These are phyloP conservation scores for Podarcis raffonei DNA, from an alignment of 2,113 vertebrate genomes.

Conservation along the genomic window DNA sequence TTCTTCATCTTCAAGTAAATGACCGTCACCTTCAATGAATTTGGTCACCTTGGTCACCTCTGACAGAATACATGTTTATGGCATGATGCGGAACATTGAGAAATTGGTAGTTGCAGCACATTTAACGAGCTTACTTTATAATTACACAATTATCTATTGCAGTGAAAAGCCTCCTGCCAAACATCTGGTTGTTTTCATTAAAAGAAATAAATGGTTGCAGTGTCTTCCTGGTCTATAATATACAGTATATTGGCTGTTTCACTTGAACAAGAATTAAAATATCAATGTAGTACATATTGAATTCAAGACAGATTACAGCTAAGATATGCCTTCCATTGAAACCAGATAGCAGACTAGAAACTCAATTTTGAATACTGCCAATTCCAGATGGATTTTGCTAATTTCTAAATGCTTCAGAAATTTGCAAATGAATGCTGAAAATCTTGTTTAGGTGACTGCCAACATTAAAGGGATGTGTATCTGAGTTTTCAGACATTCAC, in stretches of 20 bases:
- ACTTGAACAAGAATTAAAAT: neutral
- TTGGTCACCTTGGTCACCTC: conserved; percentile 87
- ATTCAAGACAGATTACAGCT: neutral
- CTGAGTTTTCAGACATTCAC: neutral
- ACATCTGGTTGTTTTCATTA: neutral
- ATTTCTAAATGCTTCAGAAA: neutral
- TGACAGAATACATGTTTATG: conserved; percentile 81
- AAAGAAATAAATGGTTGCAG: neutral
- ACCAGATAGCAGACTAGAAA: neutral
- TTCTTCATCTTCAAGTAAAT: conserved; percentile 85
- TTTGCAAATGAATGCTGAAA: neutral
- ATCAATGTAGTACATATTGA: neutral
- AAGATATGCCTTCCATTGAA: neutral
- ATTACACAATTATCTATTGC: neutral
- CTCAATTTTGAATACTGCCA: neutral
- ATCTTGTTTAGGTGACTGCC: neutral
- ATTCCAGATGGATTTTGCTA: neutral
- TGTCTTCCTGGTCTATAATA: neutral
- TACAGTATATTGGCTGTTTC: neutral
- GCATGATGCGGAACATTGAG: conserved; percentile 62
- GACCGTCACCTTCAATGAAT: conserved; percentile 85
- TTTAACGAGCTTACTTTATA: conserved; percentile 11
- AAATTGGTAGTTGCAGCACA: neutral
- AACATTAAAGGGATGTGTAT: neutral
- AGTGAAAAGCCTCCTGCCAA: conserved; percentile 35